Percentiles rank a stretch among this genome's conserved stretches.
These are phyloP conservation scores for Drosophila mayri DNA, from an alignment of 1,140 invertebrate species.

Conservation along the genomic window DNA sequence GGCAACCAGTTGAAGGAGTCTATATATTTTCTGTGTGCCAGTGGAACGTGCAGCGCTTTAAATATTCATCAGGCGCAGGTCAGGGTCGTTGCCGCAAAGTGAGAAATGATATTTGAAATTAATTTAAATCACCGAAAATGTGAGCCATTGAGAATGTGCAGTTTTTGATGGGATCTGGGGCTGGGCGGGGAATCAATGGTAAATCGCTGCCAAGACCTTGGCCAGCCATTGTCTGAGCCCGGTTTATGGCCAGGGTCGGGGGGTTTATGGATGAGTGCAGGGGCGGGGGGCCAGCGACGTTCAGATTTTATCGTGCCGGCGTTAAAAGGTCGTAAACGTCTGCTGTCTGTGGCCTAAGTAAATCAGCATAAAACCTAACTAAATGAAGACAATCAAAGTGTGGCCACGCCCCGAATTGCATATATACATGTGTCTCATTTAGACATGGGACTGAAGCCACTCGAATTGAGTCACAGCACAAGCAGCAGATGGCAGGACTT, in stretches of 20 bases:
- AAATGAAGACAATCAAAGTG: constrained; percentile 83
- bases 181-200: constrained; percentile 6
- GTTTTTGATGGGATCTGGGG: constrained; percentile 11
- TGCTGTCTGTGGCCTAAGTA: constrained; percentile 71
- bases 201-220: constrained; percentile 45
- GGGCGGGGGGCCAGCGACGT: constrained; percentile 26
- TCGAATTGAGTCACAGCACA: constrained; percentile 70
- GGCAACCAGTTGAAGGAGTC: constrained; percentile 54
- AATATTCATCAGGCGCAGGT: constrained; percentile 74
- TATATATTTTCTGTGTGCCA: constrained; percentile 23
- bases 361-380: constrained; percentile 83
- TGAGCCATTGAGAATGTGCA: constrained; percentile 59
- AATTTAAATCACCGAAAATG: constrained; percentile 79
- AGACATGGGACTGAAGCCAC: constrained; percentile 28
- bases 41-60: constrained; percentile 67
- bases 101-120: constrained; percentile 80
- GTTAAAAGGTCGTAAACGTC: constrained; percentile 76
- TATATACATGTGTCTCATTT: constrained; percentile 38
- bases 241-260: constrained; percentile 48
- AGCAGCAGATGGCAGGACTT: constrained; percentile 30
- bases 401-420: constrained; percentile 62
- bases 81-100: constrained; percentile 57
- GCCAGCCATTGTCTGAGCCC: constrained; percentile 46
- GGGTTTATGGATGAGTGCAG: constrained; percentile 43
- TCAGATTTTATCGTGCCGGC: constrained; percentile 73